phyloP scores from a whole-genome alignment of 1,140 invertebrate species.

The Frieseomelitta varia region DNA sequence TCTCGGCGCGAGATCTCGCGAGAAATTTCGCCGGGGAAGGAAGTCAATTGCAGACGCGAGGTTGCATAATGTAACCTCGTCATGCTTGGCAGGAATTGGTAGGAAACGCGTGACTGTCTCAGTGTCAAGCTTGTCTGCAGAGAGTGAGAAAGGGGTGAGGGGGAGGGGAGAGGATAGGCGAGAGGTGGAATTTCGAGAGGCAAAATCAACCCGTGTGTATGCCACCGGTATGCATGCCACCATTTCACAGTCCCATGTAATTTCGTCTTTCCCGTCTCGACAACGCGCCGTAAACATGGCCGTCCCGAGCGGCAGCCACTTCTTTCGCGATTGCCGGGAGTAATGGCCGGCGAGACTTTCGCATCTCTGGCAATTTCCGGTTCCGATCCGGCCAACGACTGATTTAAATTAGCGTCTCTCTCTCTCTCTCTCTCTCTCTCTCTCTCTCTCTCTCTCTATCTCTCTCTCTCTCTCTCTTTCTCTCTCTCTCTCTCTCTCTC shows the following conservation, averaged over 20 bases:
- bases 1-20: neutral
- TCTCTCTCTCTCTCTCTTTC: neutral
- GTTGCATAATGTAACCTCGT: conserved; percentile 5
- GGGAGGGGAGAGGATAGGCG: no score
- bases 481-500: no score
- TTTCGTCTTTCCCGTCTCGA: conserved; percentile 40
- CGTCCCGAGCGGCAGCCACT: neutral
- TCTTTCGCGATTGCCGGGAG: conserved; percentile 41
- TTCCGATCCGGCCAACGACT: neutral
- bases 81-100: neutral
- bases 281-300: conserved; percentile 35
- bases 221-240: conserved; percentile 4
- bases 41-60: neutral
- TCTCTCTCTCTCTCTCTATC: neutral
- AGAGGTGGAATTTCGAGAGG: conserved; percentile 50
- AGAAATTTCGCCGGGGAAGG: neutral
- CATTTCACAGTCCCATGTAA: conserved; percentile 47
- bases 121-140: conserved; percentile 54
- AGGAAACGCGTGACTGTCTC: conserved; percentile 25
- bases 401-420: conserved; percentile 32
- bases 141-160: neutral
- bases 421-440: no score
- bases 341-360: conserved; percentile 31
- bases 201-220: conserved; percentile 46
- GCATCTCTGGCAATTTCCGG: conserved; percentile 28